A percentile compares a stretch with the other conserved stretches of the same genome.
phyloP scores from a whole-genome alignment of 2,113 vertebrate genomes.

The Brachypteracias leptosomus region DNA sequence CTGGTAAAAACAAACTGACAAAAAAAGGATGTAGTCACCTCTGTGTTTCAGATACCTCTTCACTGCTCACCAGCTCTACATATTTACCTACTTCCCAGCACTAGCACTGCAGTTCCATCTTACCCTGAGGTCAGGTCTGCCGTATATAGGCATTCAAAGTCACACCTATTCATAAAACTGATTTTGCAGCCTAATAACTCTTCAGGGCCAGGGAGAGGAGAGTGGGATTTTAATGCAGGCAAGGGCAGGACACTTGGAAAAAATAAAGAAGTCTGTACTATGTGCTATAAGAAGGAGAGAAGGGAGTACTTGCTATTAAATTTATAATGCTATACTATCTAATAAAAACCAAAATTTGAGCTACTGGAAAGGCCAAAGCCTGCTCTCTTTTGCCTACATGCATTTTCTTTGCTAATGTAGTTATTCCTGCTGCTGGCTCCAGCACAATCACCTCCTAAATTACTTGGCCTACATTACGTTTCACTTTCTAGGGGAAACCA shows the following conservation, averaged over 20 bases:
- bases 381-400: background rate
- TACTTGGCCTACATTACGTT: background rate
- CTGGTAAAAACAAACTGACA: background rate
- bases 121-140: background rate
- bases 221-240: background rate
- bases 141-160: background rate
- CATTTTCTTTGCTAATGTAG: background rate
- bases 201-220: background rate
- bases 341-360: background rate
- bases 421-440: background rate
- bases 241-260: background rate
- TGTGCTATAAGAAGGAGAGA: background rate
- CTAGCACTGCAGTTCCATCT: background rate
- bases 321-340: background rate
- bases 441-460: background rate
- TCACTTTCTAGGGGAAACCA: background rate
- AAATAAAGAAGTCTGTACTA: background rate
- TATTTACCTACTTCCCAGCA: background rate
- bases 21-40: background rate
- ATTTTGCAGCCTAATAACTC: constrained; percentile 6
- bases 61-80: background rate
- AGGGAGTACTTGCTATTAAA: background rate
- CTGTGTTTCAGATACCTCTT: background rate
- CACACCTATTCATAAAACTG: background rate
- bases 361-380: background rate